Evolutionary conservation across 2,797 vertebrate species (phyloP).

Genomic region (Schizopygopsis pylzovi): DNA sequence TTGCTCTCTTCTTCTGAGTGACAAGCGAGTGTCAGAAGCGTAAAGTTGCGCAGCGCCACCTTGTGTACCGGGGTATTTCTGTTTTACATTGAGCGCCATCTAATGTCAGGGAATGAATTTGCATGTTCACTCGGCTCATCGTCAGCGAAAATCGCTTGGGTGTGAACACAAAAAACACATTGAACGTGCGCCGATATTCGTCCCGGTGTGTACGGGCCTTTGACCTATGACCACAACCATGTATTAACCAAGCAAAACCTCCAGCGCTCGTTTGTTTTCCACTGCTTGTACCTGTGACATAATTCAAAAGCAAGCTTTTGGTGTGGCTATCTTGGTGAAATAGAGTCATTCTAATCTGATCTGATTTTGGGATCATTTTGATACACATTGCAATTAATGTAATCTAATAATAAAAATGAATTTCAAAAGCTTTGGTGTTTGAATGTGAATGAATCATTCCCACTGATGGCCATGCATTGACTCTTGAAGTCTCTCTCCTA

Average conservation of each 20-base stretch:
- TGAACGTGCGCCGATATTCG: too few relatives aligned
- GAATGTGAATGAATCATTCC: not conserved
- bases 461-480: not conserved
- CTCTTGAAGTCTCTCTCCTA: not conserved
- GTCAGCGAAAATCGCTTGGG: too few relatives aligned
- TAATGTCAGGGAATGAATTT: too few relatives aligned
- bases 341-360: not conserved
- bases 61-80: too few relatives aligned
- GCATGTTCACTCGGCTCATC: too few relatives aligned
- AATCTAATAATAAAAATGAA: not conserved
- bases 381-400: too few relatives aligned
- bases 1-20: too few relatives aligned
- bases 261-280: not conserved
- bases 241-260: not conserved
- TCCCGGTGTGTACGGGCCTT: too few relatives aligned
- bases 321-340: not conserved
- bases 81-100: too few relatives aligned
- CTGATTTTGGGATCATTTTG: not conserved
- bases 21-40: too few relatives aligned
- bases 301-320: not conserved
- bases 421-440: not conserved
- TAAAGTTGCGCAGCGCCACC: too few relatives aligned
- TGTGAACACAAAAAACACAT: too few relatives aligned
- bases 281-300: not conserved
- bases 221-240: not conserved